phyloP scores from a whole-genome alignment of 2,797 vertebrate genomes.

The Siniperca obscura region DNA sequence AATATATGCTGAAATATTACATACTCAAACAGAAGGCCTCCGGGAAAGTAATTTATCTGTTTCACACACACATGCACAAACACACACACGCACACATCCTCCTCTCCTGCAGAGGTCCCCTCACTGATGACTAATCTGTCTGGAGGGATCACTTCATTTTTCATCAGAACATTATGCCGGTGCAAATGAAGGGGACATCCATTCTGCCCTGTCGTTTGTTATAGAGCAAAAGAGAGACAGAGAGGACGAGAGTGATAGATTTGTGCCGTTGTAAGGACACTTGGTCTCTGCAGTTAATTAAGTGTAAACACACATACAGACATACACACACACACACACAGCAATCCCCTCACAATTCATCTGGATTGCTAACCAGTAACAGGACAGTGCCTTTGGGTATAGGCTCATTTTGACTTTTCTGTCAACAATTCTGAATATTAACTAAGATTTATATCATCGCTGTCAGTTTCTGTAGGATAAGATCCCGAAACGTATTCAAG shows the following conservation, averaged over 20 bases:
- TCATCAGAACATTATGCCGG: conserved; percentile 79
- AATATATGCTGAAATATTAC: conserved; percentile 72
- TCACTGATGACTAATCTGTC: conserved; percentile 78
- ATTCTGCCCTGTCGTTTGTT: conserved; percentile 73
- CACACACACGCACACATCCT: not conserved
- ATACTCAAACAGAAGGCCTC: conserved; percentile 60
- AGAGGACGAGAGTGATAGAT: conserved; percentile 34
- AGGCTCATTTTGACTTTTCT: conserved; percentile 14
- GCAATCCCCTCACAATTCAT: not conserved
- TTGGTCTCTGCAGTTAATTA: conserved; percentile 21
- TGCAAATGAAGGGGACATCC: conserved; percentile 80
- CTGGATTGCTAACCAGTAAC: conserved; percentile 26
- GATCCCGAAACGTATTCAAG: not conserved
- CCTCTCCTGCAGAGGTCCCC: conserved; percentile 67
- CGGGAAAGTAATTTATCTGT: conserved; percentile 62
- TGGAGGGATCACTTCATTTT: conserved; percentile 80
- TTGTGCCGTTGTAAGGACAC: conserved; percentile 29
- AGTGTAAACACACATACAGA: not conserved
- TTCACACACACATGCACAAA: conserved; percentile 20
- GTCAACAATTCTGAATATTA: not conserved
- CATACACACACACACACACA: not conserved
- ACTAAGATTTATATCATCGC: not conserved
- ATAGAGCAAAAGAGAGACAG: conserved; percentile 38
- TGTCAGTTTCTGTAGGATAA: not conserved
- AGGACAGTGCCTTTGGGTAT: conserved; percentile 29